phyloP scores from a whole-genome alignment of 1,140 invertebrate genomes.

The Branchinecta lynchi region DNA sequence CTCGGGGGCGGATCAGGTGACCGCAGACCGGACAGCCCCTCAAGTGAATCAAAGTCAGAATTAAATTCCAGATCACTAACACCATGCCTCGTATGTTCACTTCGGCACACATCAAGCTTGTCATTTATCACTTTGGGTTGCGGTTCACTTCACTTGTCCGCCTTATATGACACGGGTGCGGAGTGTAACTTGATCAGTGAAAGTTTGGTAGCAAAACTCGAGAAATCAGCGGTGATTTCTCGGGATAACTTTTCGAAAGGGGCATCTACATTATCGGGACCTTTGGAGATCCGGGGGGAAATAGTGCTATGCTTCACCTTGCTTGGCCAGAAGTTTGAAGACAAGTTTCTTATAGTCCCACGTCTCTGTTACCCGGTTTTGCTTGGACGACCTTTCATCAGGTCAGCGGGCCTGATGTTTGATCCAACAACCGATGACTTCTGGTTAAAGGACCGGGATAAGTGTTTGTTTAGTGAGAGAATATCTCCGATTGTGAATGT shows the following conservation, averaged over 20 bases:
- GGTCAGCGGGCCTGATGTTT: not conserved
- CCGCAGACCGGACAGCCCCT: not conserved
- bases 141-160: not conserved
- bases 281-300: not conserved
- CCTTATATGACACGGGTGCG: not conserved
- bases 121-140: not conserved
- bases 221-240: not conserved
- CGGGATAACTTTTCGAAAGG: not conserved
- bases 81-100: not conserved
- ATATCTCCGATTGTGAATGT: not conserved
- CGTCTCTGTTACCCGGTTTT: not conserved
- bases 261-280: not conserved
- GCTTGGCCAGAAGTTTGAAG: not conserved
- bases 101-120: not conserved
- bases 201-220: not conserved
- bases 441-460: slow-evolving; percentile 2
- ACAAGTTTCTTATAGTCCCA: not conserved
- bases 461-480: not conserved
- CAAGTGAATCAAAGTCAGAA: not conserved
- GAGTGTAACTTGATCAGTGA: not conserved
- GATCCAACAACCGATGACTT: not conserved
- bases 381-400: not conserved
- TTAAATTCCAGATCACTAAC: not conserved
- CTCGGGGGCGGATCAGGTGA: not conserved
- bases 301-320: not conserved